Base-by-base conservation (phyloP, 1,140 invertebrate species). In the Brachionus manjavacas region DNA sequence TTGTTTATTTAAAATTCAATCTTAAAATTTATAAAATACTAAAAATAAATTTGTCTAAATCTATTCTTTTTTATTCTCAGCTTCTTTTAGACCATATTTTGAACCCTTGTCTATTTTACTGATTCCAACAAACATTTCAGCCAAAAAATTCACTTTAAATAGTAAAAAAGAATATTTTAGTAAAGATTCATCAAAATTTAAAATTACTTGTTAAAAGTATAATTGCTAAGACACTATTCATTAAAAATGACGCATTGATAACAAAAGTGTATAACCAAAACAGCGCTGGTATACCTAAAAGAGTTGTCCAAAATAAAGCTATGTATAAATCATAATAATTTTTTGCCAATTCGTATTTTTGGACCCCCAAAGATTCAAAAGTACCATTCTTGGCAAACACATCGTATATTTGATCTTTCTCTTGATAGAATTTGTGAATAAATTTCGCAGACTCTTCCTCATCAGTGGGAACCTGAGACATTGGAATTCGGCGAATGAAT, bases 401-500 rank as follows among this genome's bases (percentile, higher is more conserved):
- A 23, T 88, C 87, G 78, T 87, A 88, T 52, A 89, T 85, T 41
- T 89, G 86, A 86, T 89, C 89, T 88, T 96, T 96, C 87, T 92
- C 89, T 85, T 93, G 91, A 88, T 94, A 97, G 11, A 94, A 88
- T 81, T 95, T 90, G 85, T 95, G 93, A 52, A 98, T 88, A 93
- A 94, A 97, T 68, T 93, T 91, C 9, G 94, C 92, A 84, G 93
- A 93, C 79, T 91, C 93, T 84, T 93, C 92, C 86, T 96, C 95
- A 84, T 92, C 92, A 46, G 92, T 91, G 0, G 96, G 96, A 46
- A 98, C 91, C 79, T 93, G 91, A 68, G 93, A 92, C 20, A 97
- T 89, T 4, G 94, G 93, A 88, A 96, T 94, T 87, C 96, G 92
- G 84, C 94, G 52, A 83, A 68, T 55, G 14, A 70, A 83, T 11